A percentile compares a stretch with the other conserved stretches of the same genome.
Conservation (phyloP, 1,140 invertebrate species). For the Sitophilus oryzae region DNA sequence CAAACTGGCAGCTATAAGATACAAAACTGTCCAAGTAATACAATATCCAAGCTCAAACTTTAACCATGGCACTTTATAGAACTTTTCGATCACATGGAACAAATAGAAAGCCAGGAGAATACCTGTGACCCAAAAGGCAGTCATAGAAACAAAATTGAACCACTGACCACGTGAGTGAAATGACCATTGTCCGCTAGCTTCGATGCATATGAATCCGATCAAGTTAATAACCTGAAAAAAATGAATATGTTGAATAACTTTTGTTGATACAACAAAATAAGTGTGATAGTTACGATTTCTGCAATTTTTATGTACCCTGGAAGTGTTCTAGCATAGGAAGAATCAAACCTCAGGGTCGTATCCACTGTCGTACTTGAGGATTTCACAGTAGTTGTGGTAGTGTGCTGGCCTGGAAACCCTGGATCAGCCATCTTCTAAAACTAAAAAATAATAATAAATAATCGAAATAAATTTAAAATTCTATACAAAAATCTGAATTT, state of each 20-base stretch:
- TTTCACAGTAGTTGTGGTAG: slow-evolving; percentile 61
- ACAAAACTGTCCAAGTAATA: slow-evolving; percentile 63
- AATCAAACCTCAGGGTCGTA: slow-evolving; percentile 66
- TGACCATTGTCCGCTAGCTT: slow-evolving; percentile 49
- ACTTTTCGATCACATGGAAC: slow-evolving; percentile 80
- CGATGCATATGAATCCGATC: slow-evolving; percentile 77
- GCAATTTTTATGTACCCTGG: slow-evolving; percentile 72
- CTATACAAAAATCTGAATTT: too few relatives aligned
- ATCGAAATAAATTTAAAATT: too few relatives aligned
- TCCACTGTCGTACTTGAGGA: slow-evolving; percentile 60
- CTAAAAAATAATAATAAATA: too few relatives aligned
- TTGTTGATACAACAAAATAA: background rate
- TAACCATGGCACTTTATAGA: slow-evolving; percentile 80
- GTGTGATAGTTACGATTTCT: slow-evolving; percentile 65
- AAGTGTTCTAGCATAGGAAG: slow-evolving; percentile 60
- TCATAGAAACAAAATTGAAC: slow-evolving; percentile 79
- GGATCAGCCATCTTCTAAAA: slow-evolving; percentile 54
- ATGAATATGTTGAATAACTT: background rate
- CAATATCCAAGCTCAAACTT: slow-evolving; percentile 77
- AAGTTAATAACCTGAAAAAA: slow-evolving; percentile 61
- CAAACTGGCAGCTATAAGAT: slow-evolving; percentile 62
- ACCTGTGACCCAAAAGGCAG: slow-evolving; percentile 78
- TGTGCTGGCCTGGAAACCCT: slow-evolving; percentile 62
- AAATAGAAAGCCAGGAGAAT: slow-evolving; percentile 75
- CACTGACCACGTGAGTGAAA: slow-evolving; percentile 53